Percentiles rank a stretch among this genome's conserved stretches.
Conservation (phyloP, 2,113 vertebrate genomes). For the Lethenteron camtschaticum region DNA sequence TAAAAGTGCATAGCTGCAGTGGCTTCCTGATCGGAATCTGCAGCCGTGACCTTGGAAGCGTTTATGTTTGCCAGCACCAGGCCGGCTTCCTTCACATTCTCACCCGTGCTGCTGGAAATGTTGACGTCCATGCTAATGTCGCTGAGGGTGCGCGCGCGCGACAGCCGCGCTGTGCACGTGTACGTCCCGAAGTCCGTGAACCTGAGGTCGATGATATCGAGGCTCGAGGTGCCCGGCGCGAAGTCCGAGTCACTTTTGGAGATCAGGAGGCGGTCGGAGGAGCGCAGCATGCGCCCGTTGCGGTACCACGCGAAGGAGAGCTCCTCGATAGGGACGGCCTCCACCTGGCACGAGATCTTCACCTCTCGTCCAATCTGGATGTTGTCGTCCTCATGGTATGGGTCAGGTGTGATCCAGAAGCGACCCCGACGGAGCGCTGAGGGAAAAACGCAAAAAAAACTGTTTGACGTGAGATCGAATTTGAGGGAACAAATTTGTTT, state of each 20-base stretch:
- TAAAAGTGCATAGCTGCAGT: too few relatives aligned
- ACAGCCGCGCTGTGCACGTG: constrained; percentile 68
- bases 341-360: constrained; percentile 96
- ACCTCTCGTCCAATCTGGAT: constrained; percentile 96
- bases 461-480: too few relatives aligned
- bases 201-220: constrained; percentile 96
- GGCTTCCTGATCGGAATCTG: too few relatives aligned
- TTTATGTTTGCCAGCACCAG: too few relatives aligned
- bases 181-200: constrained; percentile 97
- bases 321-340: constrained; percentile 78
- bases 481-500: too few relatives aligned
- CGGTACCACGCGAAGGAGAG: constrained; percentile 89
- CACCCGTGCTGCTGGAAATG: constrained; percentile 97
- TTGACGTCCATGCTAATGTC: constrained; percentile 99
- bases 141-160: constrained; percentile 60
- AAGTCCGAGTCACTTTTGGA: constrained; percentile 86
- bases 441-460: constrained; percentile 9
- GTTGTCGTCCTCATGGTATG: constrained; percentile 96
- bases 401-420: constrained; percentile 96
- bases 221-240: constrained; percentile 74
- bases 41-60: too few relatives aligned
- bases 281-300: constrained; percentile 64
- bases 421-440: constrained; percentile 82
- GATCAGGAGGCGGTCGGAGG: constrained; percentile 92
- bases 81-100: constrained; percentile 13